Percentiles rank a stretch among this genome's conserved stretches.
These are phyloP conservation scores for Bovichtus variegatus DNA, from an alignment of 2,797 vertebrate species.

Conservation along the genomic window DNA sequence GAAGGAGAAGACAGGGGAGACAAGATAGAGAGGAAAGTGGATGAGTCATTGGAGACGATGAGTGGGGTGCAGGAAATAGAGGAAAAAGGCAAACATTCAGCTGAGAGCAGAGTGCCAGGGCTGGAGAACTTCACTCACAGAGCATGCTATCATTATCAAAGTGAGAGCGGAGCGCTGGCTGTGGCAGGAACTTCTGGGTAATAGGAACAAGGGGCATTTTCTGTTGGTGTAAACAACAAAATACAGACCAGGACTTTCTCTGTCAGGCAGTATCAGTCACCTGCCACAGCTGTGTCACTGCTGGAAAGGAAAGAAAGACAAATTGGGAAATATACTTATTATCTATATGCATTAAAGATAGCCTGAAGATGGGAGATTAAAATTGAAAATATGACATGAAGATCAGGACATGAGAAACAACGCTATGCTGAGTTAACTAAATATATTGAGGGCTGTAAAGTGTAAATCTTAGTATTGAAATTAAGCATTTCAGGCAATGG, in stretches of 20 bases:
- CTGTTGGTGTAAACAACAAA: neutral
- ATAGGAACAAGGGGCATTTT: neutral
- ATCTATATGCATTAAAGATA: neutral
- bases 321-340: neutral
- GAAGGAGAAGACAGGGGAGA: slow-evolving; percentile 19
- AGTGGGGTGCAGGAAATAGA: slow-evolving; percentile 34
- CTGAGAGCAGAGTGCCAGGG: slow-evolving; percentile 8
- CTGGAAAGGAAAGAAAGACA: neutral
- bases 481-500: too few relatives aligned
- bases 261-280: neutral
- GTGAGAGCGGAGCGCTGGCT: neutral
- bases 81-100: slow-evolving; percentile 40
- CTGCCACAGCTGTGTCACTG: neutral
- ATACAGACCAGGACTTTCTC: neutral
- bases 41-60: slow-evolving; percentile 35
- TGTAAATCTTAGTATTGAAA: too few relatives aligned
- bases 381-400: too few relatives aligned
- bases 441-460: too few relatives aligned
- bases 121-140: slow-evolving; percentile 20
- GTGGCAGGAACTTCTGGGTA: neutral
- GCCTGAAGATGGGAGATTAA: too few relatives aligned
- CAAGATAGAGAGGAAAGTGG: slow-evolving; percentile 34
- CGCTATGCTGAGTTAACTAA: too few relatives aligned
- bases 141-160: slow-evolving; percentile 25
- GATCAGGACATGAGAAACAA: too few relatives aligned